Percentiles rank a stretch among this genome's conserved stretches.
phyloP scores from a whole-genome alignment of 2,113 vertebrate species.

The Thryonomys swinderianus region DNA sequence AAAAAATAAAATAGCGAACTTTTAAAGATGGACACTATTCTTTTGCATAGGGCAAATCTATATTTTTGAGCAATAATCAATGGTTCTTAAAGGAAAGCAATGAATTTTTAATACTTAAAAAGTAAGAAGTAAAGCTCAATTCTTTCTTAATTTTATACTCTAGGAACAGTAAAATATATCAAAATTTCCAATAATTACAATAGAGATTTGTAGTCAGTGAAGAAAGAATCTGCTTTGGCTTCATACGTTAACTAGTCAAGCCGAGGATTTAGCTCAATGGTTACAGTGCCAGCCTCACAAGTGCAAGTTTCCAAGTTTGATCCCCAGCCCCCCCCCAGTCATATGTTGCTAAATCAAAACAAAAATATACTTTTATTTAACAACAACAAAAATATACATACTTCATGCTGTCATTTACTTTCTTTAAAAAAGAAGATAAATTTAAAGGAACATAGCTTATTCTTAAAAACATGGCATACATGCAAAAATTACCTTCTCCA shows the following conservation, averaged over 20 bases:
- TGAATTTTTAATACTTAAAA: constrained; percentile 26
- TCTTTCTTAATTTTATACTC: not conserved
- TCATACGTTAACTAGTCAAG: not conserved
- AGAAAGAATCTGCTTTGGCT: not conserved
- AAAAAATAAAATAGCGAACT: not conserved
- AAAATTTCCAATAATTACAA: not conserved
- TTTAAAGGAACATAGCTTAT: not conserved
- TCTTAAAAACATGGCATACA: not conserved
- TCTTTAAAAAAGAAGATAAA: not conserved
- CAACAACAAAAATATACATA: not conserved
- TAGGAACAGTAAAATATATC: not conserved
- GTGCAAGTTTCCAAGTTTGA: too few species aligned
- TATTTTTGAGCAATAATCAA: not conserved
- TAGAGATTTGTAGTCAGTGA: not conserved
- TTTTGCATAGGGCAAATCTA: not conserved
- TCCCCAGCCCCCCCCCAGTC: too few species aligned
- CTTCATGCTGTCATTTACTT: not conserved
- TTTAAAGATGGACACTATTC: not conserved
- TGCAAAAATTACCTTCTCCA: not conserved
- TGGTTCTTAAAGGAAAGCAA: not conserved
- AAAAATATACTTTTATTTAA: not conserved
- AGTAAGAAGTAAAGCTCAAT: not conserved
- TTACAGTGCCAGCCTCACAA: too few species aligned
- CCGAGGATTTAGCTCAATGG: too few species aligned
- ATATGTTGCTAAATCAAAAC: not conserved